A percentile compares a stretch with the other conserved stretches of the same genome.
These are phyloP conservation scores for Rhabdornis inornatus DNA, from an alignment of 2,113 vertebrate species.

Conservation along the genomic window DNA sequence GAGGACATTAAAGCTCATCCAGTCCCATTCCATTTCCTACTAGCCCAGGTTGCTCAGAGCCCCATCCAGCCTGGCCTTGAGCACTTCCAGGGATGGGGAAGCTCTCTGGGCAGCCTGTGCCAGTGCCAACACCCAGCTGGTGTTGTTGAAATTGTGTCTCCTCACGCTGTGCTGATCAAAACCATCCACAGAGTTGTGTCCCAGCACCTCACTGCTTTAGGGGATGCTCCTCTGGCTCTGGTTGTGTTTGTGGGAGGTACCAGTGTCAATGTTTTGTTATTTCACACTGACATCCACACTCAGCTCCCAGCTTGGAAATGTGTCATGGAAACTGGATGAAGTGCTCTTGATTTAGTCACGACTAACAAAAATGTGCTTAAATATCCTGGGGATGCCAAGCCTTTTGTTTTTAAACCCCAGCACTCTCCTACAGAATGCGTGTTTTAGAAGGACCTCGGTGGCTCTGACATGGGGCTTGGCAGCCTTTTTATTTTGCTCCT, in stretches of 20 bases:
- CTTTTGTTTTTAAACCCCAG: neutral
- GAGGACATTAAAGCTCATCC: neutral
- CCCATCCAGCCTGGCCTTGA: neutral
- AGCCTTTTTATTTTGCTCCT: constrained; percentile 45
- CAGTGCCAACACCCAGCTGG: neutral
- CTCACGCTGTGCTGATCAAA: neutral
- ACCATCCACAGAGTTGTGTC: neutral
- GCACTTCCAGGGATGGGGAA: neutral
- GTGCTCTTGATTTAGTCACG: neutral
- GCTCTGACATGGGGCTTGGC: neutral
- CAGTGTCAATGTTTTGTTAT: neutral
- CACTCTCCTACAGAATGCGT: neutral
- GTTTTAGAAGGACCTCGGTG: neutral
- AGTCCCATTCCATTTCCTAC: too few species aligned
- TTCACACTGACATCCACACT: neutral
- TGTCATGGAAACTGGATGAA: neutral
- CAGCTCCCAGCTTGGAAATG: neutral
- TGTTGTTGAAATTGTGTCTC: accelerated
- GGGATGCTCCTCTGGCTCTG: neutral
- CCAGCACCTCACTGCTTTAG: neutral
- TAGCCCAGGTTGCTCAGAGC: neutral
- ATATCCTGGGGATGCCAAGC: neutral
- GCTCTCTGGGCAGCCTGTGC: neutral
- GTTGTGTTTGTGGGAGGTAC: neutral
- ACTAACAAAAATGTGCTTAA: neutral